Evolutionary conservation across 2,113 vertebrate genomes (phyloP), one percentile per base, ranked within the genome.

Genomic region (Pterocles burchelli): DNA sequence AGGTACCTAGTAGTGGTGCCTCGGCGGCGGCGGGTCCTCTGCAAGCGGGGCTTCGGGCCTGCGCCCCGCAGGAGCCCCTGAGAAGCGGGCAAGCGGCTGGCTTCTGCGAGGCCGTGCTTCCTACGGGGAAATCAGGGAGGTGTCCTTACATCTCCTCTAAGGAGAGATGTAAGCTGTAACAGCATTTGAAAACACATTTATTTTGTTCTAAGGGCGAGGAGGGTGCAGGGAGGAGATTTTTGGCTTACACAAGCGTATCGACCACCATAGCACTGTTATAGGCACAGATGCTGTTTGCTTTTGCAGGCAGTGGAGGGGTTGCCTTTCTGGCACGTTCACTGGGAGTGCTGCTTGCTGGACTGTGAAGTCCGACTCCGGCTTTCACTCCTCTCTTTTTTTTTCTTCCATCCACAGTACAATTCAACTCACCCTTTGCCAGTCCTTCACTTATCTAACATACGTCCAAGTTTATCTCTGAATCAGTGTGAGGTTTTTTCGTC

Each of bases 151-250:
- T 84, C 68, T 2, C 34, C 43, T 75, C 14, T 10, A 1, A 28
- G 38, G 22, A 82, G 34, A 19, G 57, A 28, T 54, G 49, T 14
- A 2, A 1, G 2, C 29, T 38, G 63, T 8, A 6, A 29, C 55
- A 74, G 33, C 55, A 1, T 57, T 84, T 65, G 3, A 38, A 59
- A 75, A 45, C 20, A 19, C 24, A 57, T 89, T 91, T 85, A 58
- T 87, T 91, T 73, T 52, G 77, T 46, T 89, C 87, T 49, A 29
- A 70, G 92, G 85, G 92, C 26, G 67, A 93, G 88, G 84, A 93
- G 94, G 88, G 75, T 85, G 80, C 38, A 74, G 84, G 91, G 87
- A 92, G 86, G 94, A 89, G 76, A 58, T 81, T 79, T 77, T 67
- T 46, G 91, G 80, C 45, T 95, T 82, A 85, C 25, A 63, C 78